Evolutionary conservation across 2,888 invertebrate genomes (phyloP), one percentile per base, ranked within the genome.

Genomic region (Agrotis segetum): DNA sequence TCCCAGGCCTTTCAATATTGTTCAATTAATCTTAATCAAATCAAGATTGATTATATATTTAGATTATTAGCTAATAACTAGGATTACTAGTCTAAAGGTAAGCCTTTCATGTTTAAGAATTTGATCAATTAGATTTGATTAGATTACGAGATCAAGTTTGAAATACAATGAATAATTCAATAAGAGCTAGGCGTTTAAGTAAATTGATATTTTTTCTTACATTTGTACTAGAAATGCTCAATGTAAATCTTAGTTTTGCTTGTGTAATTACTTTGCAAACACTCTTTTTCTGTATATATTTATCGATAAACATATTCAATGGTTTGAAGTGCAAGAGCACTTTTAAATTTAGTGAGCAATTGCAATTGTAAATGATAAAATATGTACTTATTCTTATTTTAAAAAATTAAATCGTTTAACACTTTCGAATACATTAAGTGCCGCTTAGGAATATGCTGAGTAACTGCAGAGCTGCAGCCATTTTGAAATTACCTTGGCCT

Each of bases 81-180:
- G 21, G 49, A 59, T 64, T 50, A 61, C 40, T 65, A 62, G 81
- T 59, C 71, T 16, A 29, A 61, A 76, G 68, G 67, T 73, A 77
- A 83, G 56, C 71, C 66, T 56, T 77, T 79, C 60, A 67, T 74
- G 55, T 85, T 67, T 67, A 77, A 70, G 70, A 85, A 74, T 85
- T 79, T 83, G 77, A 83, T 85, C 80, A 80, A 85, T 83, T 69
- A 64, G 60, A 74, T 77, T 77, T 79, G 83, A 83, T 79, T 64
- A 61, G 69, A 77, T 85, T 77, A 74, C 55, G 58, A 72, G 72
- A 67, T 77, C 63, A 61, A 50, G 52, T 70, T 66, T 67, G 61
- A 53, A 49, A 71, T 59, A 47, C 49, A n/a, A 74, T 85, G 74
- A 80, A 85, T 83, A 61, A 83, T 83, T 85, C 71, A 83, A 46